phyloP scores from a whole-genome alignment of 2,888 invertebrate species.

The Andrena praecox region DNA sequence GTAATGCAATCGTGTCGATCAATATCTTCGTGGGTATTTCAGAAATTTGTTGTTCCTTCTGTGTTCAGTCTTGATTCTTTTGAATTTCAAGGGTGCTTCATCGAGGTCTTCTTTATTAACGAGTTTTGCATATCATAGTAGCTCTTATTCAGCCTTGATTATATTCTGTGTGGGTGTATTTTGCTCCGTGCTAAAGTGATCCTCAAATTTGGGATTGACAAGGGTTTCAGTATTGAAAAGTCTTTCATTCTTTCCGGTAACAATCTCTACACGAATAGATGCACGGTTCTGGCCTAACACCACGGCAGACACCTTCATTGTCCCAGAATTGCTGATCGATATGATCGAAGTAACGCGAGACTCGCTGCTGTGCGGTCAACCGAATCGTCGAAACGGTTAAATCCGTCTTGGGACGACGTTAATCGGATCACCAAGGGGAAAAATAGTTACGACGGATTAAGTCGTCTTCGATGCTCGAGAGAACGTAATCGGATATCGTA shows the following conservation, averaged over 20 bases:
- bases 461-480: constrained; percentile 1
- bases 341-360: constrained; percentile 55
- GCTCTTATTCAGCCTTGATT: too few relatives aligned
- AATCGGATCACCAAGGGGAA: constrained; percentile 13
- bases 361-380: constrained; percentile 13
- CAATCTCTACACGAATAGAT: constrained; percentile 35
- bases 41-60: too few relatives aligned
- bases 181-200: too few relatives aligned
- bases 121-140: too few relatives aligned
- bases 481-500: constrained; percentile 33
- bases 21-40: too few relatives aligned
- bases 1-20: too few relatives aligned
- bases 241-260: neutral
- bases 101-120: too few relatives aligned
- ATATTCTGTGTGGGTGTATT: too few relatives aligned
- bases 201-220: too few relatives aligned
- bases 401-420: constrained; percentile 6
- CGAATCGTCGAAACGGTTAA: constrained; percentile 25
- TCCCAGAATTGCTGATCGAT: constrained; percentile 54
- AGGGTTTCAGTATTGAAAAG: too few relatives aligned
- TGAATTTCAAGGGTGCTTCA: too few relatives aligned
- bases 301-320: constrained; percentile 59
- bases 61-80: too few relatives aligned
- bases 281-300: constrained; percentile 23
- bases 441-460: constrained; percentile 35